Base-by-base conservation (phyloP, 1,140 invertebrate genomes). In the Heliconius hewitsoni region DNA sequence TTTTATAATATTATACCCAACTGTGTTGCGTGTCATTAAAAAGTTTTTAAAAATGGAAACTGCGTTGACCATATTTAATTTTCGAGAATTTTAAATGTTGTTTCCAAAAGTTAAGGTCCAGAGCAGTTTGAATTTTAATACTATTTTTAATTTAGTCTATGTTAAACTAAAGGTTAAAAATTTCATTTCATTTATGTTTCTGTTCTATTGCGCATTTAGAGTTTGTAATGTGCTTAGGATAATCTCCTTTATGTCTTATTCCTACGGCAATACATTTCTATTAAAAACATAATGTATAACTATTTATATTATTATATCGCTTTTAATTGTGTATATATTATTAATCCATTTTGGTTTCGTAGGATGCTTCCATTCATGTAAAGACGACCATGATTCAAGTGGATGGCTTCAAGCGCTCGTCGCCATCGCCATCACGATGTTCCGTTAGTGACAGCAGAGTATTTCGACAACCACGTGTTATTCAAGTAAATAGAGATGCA, bases 401-500 rank as follows among this genome's bases (percentile, higher is more conserved):
- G 39, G 93, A 93, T 23, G 85, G 81, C 57, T 90, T 87, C 60
- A 94, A 93, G 79, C 87, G 91, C 60, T 85, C 92, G 23, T 93
- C 93, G 18, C 93, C 92, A 18, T 93, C 92, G 52, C 93, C 93
- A 16, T 94, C 93, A 18, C 86, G 93, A 73, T 93, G 91, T 78
- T 94, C 93, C 60, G 88, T 93, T 76, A 88, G 93, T 78, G 91
- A 91, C 73, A 93, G 92, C 73, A 82, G 89, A 30, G 85, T 90
- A 16, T 87, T 92, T 70, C 88, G 93, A 46, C 91, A 93, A 73
- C 94, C 94, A 34, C 91, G 93, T 39, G 93, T 95, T 50, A 95
- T 95, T 77, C 91, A 91, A 73, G 94, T 95, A 11, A 95, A 95
- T 77, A 88, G 94, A 3, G 94, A 95, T 84, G 94, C 91, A 3